Evolutionary conservation across 2,113 vertebrate species (phyloP).

Genomic region (Orcinus orca): DNA sequence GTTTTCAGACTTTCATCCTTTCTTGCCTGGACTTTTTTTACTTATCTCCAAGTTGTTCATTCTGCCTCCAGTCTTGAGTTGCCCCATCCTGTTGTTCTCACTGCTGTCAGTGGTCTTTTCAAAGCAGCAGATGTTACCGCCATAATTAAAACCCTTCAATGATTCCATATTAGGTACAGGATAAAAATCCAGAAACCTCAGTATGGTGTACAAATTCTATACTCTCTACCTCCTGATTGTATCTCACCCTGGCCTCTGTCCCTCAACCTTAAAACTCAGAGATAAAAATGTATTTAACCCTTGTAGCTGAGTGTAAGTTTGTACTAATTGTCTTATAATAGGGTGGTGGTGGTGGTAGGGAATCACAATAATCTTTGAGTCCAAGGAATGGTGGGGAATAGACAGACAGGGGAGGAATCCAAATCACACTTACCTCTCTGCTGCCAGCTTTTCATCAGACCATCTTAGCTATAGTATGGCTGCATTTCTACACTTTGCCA

Average conservation of each 20-base stretch:
- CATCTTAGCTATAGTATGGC: background rate
- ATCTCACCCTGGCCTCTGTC: background rate
- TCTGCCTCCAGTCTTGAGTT: background rate
- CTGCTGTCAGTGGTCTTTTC: background rate
- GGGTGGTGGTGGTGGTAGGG: background rate
- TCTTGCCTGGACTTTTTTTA: background rate
- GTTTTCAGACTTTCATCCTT: background rate
- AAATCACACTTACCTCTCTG: background rate
- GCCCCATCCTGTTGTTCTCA: background rate
- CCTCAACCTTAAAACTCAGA: background rate
- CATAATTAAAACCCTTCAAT: background rate
- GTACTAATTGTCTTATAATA: background rate
- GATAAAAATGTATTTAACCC: conserved; percentile 7
- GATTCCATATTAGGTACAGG: background rate
- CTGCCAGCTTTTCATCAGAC: background rate
- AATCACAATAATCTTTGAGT: background rate
- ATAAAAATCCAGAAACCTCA: background rate
- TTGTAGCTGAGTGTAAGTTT: background rate
- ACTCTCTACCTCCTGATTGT: background rate
- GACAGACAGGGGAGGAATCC: background rate
- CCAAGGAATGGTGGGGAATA: background rate
- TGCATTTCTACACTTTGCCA: conserved; percentile 58
- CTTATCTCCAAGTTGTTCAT: background rate
- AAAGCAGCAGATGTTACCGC: background rate
- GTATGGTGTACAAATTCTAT: background rate